Base-by-base conservation (phyloP, 2,113 vertebrate genomes). In the Anser cygnoides region DNA sequence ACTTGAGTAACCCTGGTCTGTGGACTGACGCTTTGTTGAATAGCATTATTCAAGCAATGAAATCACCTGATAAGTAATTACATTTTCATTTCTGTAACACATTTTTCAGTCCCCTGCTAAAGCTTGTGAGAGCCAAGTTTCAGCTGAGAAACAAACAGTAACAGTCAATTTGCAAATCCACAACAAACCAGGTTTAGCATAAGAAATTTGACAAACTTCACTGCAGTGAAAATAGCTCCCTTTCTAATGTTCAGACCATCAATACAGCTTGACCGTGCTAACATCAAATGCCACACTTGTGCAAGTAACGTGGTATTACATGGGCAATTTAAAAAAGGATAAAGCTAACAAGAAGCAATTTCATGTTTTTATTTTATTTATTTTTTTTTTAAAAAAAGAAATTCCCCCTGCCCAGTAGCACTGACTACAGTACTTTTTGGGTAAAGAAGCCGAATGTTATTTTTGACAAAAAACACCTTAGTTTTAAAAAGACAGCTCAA, bases 41-140 rank as follows among this genome's bases (percentile, higher is more conserved):
- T 61, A 54, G 31, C 7, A 16, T 54, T 68, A 10, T 43, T 78
- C 43, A 59, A 63, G 31, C 21, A 59, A 68, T 11, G 49, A 76
- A 75, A 82, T 55, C 52, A 85, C 15, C 62, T 14, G 3, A 3
- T 66, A 59, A 87, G 18, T 46, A 23, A 77, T 63, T 35, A 33
- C 26, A 37, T 52, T 89, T 74, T 29, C 46, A 46, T 63, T 87
- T 67, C 82, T 44, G 1, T 28, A 75, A 55, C 46, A 67, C 54
- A 6, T 35, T 88, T 70, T 55, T 57, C 63, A 33, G 41, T 19
- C 25, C 23, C 19, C 16, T 43, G 62, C 58, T 65, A n/a, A 59
- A 83, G 63, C 43, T 39, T 1, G 5, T 0, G 0, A 14, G 50
- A 61, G 18, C 28, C 33, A 35, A 33, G 25, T 37, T 50, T 33